Conservation (phyloP, 2,797 vertebrate genomes). For the Channallabes apus region DNA sequence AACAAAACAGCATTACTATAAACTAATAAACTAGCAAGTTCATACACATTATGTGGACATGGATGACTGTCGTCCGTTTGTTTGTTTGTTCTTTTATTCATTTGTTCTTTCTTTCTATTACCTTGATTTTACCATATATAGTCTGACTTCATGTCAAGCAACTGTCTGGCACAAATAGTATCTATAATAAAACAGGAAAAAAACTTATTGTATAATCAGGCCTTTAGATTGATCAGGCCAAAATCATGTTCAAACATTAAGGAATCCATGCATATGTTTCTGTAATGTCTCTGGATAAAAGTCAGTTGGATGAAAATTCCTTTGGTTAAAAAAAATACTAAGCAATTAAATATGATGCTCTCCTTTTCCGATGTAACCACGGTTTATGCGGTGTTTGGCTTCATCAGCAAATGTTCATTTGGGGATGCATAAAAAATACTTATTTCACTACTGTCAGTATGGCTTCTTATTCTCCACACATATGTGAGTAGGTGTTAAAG, state of each 20-base stretch:
- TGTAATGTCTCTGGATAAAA: background rate
- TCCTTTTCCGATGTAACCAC: background rate
- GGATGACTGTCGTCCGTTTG: background rate
- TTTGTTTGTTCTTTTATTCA: background rate
- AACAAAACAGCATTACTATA: background rate
- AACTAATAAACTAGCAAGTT: background rate
- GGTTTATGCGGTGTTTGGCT: background rate
- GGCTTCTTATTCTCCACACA: background rate
- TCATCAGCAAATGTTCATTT: background rate
- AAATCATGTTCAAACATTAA: background rate
- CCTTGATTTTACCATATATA: too few species aligned
- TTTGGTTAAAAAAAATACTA: background rate
- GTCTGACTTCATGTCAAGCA: background rate
- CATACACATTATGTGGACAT: background rate
- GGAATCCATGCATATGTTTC: background rate
- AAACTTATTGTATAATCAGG: background rate
- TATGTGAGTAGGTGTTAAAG: constrained; percentile 12
- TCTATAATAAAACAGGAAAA: background rate
- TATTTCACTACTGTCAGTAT: background rate
- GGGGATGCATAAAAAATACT: background rate
- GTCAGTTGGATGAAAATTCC: background rate
- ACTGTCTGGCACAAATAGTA: background rate
- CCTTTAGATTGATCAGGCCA: background rate
- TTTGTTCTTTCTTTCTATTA: background rate
- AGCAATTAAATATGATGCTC: background rate